phyloP scores from a whole-genome alignment of 2,797 vertebrate species.

The Cetoscarus ocellatus region DNA sequence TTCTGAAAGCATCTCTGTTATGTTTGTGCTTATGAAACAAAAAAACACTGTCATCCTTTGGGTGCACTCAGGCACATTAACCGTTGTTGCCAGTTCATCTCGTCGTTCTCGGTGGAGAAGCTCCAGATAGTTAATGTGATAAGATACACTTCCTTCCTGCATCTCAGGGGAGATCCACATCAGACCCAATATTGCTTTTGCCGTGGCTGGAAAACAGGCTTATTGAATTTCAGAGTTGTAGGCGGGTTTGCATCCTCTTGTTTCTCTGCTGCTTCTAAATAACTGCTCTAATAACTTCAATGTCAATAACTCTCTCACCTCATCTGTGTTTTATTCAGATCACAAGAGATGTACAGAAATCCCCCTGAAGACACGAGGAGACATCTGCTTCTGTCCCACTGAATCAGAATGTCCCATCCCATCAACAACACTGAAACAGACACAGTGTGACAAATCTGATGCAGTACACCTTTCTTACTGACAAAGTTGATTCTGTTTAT shows the following conservation, averaged over 20 bases:
- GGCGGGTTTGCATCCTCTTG: background rate
- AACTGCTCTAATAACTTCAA: slow-evolving; percentile 3
- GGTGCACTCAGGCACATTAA: slow-evolving; percentile 30
- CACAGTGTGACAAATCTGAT: slow-evolving; percentile 19
- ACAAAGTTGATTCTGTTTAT: slow-evolving; percentile 27
- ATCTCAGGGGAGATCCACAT: slow-evolving; percentile 11
- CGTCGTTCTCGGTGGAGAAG: slow-evolving; percentile 23
- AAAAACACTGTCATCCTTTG: slow-evolving; percentile 12
- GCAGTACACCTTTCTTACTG: slow-evolving; percentile 56
- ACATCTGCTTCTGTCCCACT: slow-evolving; percentile 5
- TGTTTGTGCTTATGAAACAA: slow-evolving; percentile 16
- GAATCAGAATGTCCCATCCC: slow-evolving; percentile 22
- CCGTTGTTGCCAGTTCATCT: slow-evolving; percentile 19
- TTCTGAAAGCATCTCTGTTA: background rate
- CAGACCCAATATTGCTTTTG: slow-evolving; percentile 42
- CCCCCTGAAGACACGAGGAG: slow-evolving; percentile 17
- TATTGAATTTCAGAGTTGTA: slow-evolving; percentile 25
- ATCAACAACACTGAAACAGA: slow-evolving; percentile 8
- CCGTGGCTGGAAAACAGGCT: slow-evolving; percentile 21
- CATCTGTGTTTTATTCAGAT: slow-evolving; percentile 27
- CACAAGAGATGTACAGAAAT: slow-evolving; percentile 22
- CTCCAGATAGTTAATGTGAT: slow-evolving; percentile 27
- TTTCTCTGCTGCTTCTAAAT: slow-evolving; percentile 18
- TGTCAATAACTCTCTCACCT: slow-evolving; percentile 17
- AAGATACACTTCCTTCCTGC: slow-evolving; percentile 10